Evolutionary conservation across 2,797 vertebrate species (phyloP), one percentile per base, ranked within the genome.

Genomic region (Crocidura indochinensis): DNA sequence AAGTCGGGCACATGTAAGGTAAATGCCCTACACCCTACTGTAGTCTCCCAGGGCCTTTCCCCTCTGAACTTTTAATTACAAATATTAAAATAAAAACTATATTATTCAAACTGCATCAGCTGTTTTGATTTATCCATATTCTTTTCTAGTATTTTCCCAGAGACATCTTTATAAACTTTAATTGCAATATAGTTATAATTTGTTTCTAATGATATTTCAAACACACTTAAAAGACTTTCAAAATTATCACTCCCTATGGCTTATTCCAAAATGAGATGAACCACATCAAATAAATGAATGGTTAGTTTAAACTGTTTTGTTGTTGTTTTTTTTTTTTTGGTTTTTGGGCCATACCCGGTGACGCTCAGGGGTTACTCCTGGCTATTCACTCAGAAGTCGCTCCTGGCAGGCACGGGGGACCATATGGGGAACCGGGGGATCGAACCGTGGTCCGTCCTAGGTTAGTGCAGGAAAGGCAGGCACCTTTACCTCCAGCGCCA

Each of bases 251-350:
- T 90, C 20, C 22, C n/a, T 64, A 86, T 74, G 47, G 67, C 76
- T 88, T 49, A 90, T 88, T 90, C 64, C 73, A 79, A 94, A 95
- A 72, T 90, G 84, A 96, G 49, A 89, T 74, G 87, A 8, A 65
- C 72, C 88, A 82, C 60, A 92, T 94, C 74, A 95, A 95, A 91
- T 8, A 94, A 91, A 24, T 76, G 24, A 87, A 85, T 53, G 82
- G 64, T 88, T 92, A 46, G n/a, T 68, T 47, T 73, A 77, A 84
- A 77, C 15, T 84, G 24, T 71, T 84, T n/a, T n/a, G n/a, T n/a
- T n/a, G n/a, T n/a, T n/a, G n/a, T n/a, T n/a, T n/a, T n/a, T n/a
- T n/a, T n/a, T n/a, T n/a, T n/a, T n/a, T n/a, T n/a, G n/a, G n/a
- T n/a, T n/a, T n/a, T n/a, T n/a, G n/a, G n/a, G n/a, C n/a, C n/a